phyloP scores from a whole-genome alignment of 2,888 invertebrate species.

The Synanthedon andrenaeformis region DNA sequence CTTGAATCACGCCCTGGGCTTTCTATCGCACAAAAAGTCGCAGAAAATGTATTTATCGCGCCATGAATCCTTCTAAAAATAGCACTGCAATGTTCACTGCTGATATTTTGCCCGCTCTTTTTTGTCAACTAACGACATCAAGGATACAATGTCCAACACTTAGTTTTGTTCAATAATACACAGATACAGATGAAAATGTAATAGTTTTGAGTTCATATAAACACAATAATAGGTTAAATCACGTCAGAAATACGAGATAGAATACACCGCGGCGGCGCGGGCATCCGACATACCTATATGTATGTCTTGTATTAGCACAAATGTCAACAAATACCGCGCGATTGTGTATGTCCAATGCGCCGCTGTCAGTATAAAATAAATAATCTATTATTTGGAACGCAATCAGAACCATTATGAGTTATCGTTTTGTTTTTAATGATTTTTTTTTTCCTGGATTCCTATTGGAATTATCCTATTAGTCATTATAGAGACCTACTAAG shows the following conservation, averaged over 20 bases:
- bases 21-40: constrained; percentile 15
- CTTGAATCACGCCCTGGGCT: constrained; percentile 18
- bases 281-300: constrained; percentile 44
- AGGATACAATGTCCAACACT: no score
- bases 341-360: constrained; percentile 22
- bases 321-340: constrained; percentile 45
- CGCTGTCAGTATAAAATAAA: constrained; percentile 3
- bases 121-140: constrained; percentile 28
- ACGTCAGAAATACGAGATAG: constrained; percentile 30
- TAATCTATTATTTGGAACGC: no score
- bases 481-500: no score
- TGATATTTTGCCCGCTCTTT: constrained; percentile 55
- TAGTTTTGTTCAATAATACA: no score
- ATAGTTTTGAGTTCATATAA: neutral
- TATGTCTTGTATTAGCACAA: constrained; percentile 14
- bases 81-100: constrained; percentile 50
- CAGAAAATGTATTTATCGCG: constrained; percentile 36
- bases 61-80: constrained; percentile 55
- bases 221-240: constrained; percentile 21
- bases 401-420: no score
- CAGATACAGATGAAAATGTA: no score
- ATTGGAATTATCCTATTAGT: no score
- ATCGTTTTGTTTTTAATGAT: no score
- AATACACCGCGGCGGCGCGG: constrained; percentile 42
- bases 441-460: constrained; percentile 1